Evolutionary conservation across 2,113 vertebrate species (phyloP).

Genomic region (Neogale vison): DNA sequence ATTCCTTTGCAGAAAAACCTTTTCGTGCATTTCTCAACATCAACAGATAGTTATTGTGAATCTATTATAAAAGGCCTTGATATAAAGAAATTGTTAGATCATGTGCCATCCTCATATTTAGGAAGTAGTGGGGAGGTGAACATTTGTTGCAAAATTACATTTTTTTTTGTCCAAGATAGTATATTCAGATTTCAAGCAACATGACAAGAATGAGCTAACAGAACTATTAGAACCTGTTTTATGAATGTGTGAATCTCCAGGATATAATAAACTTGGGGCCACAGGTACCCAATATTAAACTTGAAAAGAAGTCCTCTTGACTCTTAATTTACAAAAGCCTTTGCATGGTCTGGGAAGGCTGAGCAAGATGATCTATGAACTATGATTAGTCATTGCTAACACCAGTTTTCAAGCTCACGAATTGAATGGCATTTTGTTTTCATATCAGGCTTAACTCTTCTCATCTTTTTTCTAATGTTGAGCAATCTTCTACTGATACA

Average conservation of each 20-base stretch:
- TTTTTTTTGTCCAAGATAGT: neutral
- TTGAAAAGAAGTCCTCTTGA: neutral
- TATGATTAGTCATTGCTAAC: conserved; percentile 53
- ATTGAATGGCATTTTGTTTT: conserved; percentile 65
- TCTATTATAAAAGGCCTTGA: neutral
- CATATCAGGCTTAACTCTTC: neutral
- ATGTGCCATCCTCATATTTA: neutral
- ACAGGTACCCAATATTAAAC: neutral
- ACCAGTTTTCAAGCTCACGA: conserved; percentile 65
- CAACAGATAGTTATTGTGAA: neutral
- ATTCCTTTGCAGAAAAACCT: neutral
- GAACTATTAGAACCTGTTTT: neutral
- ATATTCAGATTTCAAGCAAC: neutral
- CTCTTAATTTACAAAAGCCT: neutral
- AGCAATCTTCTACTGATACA: neutral
- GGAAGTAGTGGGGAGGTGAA: neutral
- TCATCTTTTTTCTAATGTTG: conserved; percentile 35
- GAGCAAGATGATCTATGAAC: conserved; percentile 64
- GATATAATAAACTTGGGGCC: neutral
- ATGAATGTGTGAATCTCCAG: neutral
- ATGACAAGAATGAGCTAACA: neutral
- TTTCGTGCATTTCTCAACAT: neutral
- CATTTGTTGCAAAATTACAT: neutral
- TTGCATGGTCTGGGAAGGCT: conserved; percentile 52
- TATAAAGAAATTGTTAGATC: neutral